Percentiles rank a stretch among this genome's conserved stretches.
Evolutionary conservation across 2,888 invertebrate species (phyloP).

Genomic region (Syrphus vitripennis): DNA sequence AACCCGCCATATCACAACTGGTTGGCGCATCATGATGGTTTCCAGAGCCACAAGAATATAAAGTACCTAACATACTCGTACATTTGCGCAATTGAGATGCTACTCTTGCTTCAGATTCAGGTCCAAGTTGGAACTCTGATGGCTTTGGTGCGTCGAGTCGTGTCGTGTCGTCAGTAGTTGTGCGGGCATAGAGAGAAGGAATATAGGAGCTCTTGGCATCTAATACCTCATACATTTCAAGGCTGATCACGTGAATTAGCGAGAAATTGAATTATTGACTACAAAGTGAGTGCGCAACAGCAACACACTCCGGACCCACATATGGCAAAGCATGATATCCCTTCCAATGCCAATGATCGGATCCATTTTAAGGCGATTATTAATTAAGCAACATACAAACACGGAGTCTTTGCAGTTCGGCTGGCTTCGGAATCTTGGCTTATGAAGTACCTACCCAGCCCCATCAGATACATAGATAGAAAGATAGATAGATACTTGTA

Average conservation of each 20-base stretch:
- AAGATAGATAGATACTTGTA: conserved; percentile 9
- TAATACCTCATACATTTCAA: conserved; percentile 69
- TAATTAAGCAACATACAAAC: conserved; percentile 62
- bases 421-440: not conserved
- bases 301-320: not conserved
- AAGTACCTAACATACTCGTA: conserved; percentile 25
- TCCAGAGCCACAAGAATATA: conserved; percentile 19
- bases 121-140: conserved; percentile 7
- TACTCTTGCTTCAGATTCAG: not conserved
- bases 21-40: conserved; percentile 36
- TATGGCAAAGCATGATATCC: conserved; percentile 22
- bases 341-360: conserved; percentile 30
- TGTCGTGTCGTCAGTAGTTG: not conserved
- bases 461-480: conserved; percentile 6
- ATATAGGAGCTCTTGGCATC: conserved; percentile 54
- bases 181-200: not conserved
- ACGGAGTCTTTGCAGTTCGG: not conserved
- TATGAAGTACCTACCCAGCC: not conserved
- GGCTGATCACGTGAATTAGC: conserved; percentile 71
- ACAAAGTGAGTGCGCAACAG: conserved; percentile 51
- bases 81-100: conserved; percentile 57
- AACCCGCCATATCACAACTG: conserved; percentile 34
- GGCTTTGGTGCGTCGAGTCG: conserved; percentile 8
- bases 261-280: conserved; percentile 70
- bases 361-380: conserved; percentile 63